Base-by-base conservation (phyloP, 2,888 invertebrate genomes). In the Leucozona laternaria region DNA sequence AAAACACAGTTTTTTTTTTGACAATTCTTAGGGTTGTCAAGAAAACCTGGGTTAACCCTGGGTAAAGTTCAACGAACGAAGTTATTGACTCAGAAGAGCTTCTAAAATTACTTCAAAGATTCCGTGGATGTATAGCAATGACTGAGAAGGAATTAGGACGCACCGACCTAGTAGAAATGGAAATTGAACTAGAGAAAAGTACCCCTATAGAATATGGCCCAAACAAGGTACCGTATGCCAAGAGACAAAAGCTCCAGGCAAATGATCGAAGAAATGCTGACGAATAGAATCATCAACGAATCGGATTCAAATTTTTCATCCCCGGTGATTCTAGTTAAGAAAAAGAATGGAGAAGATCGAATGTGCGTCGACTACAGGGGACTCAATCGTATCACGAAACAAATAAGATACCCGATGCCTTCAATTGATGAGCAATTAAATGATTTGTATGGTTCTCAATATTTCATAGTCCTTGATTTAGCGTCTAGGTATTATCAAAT, bases 401-500 rank as follows among this genome's bases (percentile, higher is more conserved):
- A 68, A 25, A 17, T 77, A 8, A 68, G 13, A 6, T 70, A 25
- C 4, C 77, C 77, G 6, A 40, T 77, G 15, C 68, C 68, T 0
- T 34, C 48, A 10, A 70, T 60, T 8, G 68, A 68, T 0, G 58
- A 77, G 28, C 48, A 77, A 2, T n/a, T 77, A 1, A 58, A 66
- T 11, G 11, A 77, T 2, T 13, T 66, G 2, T n/a, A 6, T 1
- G 34, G 55, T 0, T 45, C 57, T 3, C 40, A 34, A 20, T 66
- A 66, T 6, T 76, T 34, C 10, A 48, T 1, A 7, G 57, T 25
- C 1, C 37, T 77, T 1, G 77, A 68, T 15, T n/a, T 77, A 10
- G 77, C 77, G 0, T 77, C 48, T 1, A 68, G 58, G 2, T 60
- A 77, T 5, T 78, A 60, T 10, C 77, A 78, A 15, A 78, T 78